Evolutionary conservation across 2,888 invertebrate genomes (phyloP).

Genomic region (Cephus nigrinus): DNA sequence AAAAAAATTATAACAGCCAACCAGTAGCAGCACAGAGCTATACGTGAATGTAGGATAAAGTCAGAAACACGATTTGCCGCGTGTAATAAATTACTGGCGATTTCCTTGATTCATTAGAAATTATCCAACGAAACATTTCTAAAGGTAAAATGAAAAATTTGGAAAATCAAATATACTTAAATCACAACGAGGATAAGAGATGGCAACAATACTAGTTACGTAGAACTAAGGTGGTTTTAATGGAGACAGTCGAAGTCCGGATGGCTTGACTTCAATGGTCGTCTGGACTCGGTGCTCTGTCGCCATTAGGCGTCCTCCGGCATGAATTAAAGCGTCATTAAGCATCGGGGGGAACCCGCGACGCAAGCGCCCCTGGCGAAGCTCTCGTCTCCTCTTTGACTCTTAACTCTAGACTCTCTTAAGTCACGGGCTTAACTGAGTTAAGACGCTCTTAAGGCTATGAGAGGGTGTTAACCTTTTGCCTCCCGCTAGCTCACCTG

Average conservation of each 20-base stretch:
- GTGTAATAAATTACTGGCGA: neutral
- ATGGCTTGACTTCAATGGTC: neutral
- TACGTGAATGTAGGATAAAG: neutral
- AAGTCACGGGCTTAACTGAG: constrained; percentile 49
- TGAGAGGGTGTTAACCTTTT: constrained; percentile 57
- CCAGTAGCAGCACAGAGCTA: neutral
- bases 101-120: neutral
- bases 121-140: neutral
- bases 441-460: constrained; percentile 48
- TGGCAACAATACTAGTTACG: neutral
- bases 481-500: constrained; percentile 43
- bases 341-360: constrained; percentile 10
- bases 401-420: constrained; percentile 35
- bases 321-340: constrained; percentile 23
- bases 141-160: neutral
- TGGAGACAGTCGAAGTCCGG: neutral
- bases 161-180: neutral
- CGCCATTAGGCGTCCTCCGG: neutral
- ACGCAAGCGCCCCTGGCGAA: constrained; percentile 12
- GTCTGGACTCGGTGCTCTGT: neutral
- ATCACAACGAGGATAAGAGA: neutral
- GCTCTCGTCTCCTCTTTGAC: constrained; percentile 29
- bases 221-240: neutral
- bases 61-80: neutral
- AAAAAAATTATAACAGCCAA: neutral